These are phyloP conservation scores for Helicolenus hilgendorfi DNA, from an alignment of 2,797 vertebrate species.

Conservation along the genomic window DNA sequence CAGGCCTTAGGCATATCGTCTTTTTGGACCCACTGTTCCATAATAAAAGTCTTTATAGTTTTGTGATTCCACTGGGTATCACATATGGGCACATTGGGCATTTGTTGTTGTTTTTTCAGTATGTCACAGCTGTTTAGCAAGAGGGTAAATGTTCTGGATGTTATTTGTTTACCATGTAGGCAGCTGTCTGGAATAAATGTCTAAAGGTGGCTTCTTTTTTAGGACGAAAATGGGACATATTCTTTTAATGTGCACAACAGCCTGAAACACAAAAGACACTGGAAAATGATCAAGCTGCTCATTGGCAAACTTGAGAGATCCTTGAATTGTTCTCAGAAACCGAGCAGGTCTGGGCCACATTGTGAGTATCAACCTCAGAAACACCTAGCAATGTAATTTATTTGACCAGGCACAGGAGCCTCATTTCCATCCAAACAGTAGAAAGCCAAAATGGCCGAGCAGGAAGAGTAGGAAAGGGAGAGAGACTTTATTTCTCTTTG, in stretches of 20 bases:
- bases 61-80: background rate
- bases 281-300: background rate
- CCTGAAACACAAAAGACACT: background rate
- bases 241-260: background rate
- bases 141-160: conserved; percentile 3
- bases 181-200: background rate
- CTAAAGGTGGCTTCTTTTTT: conserved; percentile 12
- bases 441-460: background rate
- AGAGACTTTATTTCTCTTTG: conserved; percentile 1
- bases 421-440: conserved; percentile 10
- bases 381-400: background rate
- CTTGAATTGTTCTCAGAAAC: background rate
- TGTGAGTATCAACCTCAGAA: conserved; percentile 4
- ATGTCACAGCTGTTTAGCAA: conserved; percentile 40
- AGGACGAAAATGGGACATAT: background rate
- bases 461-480: conserved; percentile 8
- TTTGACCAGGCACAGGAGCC: background rate
- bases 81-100: background rate
- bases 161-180: conserved; percentile 4
- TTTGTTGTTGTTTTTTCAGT: conserved; percentile 3
- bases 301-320: background rate
- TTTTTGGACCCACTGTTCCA: background rate
- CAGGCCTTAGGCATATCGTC: background rate
- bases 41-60: background rate
- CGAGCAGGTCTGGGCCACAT: background rate